Base-by-base conservation (phyloP, 2,797 vertebrate species). In the Adrianichthys oophorus region DNA sequence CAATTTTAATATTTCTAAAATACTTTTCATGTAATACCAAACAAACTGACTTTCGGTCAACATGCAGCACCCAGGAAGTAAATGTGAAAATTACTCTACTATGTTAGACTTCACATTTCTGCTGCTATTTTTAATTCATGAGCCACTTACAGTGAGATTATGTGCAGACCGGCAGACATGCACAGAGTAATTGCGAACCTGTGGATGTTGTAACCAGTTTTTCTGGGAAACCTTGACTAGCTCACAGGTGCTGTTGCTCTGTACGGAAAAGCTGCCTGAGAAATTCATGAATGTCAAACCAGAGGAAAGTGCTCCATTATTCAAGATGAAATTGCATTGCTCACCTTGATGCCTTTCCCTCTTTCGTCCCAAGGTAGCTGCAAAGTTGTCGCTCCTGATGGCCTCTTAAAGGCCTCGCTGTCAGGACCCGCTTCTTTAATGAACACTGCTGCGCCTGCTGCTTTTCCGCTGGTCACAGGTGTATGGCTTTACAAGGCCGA, bases 241-340 rank as follows among this genome's bases (percentile, higher is more conserved):
- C 83, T 87, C 80, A 77, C 77, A 88, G 78, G 82, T 86, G 79
- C 81, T 82, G 70, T 69, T 68, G 73, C 77, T 52, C 70, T 74
- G 65, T 79, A 56, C 69, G 72, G 76, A 26, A 72, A 85, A 88
- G 83, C 82, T 86, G 80, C 76, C 78, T 76, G 76, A 81, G 78
- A 85, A 82, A 87, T 84, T 83, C 81, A 87, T 79, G 82, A 84
- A 83, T 86, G 85, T 88, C 84, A 87, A 85, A 80, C 80, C 76
- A 58, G 63, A 71, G 80, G 87, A 86, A 87, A 83, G 79, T 80
- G 80, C 80, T 86, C 85, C 87, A 90, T 90, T 91, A 90, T 90
- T 91, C 89, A 89, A 83, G 77, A 78, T 78, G 85, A 87, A 90
- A 91, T 90, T 92, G 85, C 89, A 87, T 92, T 62, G 85, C 85